Conservation (phyloP, 2,113 vertebrate genomes). For the Polyodon spathula region DNA sequence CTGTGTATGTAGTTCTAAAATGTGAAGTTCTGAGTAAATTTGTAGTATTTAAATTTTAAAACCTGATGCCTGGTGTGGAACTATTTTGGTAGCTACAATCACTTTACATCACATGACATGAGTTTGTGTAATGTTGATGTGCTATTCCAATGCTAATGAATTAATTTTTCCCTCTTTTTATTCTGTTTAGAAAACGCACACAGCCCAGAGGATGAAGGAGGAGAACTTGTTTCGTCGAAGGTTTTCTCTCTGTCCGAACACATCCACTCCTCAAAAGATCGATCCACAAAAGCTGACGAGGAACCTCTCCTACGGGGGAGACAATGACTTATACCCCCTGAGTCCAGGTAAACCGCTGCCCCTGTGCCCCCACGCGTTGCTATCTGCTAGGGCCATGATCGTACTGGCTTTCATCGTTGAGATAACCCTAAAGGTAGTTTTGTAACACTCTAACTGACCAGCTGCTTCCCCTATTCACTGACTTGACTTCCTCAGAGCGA, state of each 20-base stretch:
- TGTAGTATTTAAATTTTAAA: too few relatives aligned
- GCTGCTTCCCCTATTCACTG: too few relatives aligned
- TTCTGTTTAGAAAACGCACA: constrained; percentile 62
- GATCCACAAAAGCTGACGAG: constrained; percentile 70
- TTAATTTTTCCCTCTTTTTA: neutral
- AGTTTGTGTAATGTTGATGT: neutral
- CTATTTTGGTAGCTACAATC: too few relatives aligned
- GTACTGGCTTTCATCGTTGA: too few relatives aligned
- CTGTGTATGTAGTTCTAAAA: too few relatives aligned
- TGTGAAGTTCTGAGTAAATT: too few relatives aligned
- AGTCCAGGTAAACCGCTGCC: constrained; percentile 62
- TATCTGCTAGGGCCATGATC: neutral
- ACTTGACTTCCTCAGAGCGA: too few relatives aligned
- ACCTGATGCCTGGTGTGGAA: too few relatives aligned
- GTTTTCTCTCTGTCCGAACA: constrained; percentile 76
- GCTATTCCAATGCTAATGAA: neutral
- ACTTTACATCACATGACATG: neutral
- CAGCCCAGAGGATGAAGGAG: constrained; percentile 84
- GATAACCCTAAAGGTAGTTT: too few relatives aligned
- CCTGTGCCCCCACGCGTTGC: neutral
- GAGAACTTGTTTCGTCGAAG: constrained; percentile 81
- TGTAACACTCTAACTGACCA: too few relatives aligned
- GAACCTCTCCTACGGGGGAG: constrained; percentile 73
- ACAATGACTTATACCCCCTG: constrained; percentile 68
- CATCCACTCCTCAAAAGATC: constrained; percentile 74